Evolutionary conservation across 2,888 invertebrate species (phyloP), one percentile per base, ranked within the genome.

Genomic region (Drymonia ruficornis): DNA sequence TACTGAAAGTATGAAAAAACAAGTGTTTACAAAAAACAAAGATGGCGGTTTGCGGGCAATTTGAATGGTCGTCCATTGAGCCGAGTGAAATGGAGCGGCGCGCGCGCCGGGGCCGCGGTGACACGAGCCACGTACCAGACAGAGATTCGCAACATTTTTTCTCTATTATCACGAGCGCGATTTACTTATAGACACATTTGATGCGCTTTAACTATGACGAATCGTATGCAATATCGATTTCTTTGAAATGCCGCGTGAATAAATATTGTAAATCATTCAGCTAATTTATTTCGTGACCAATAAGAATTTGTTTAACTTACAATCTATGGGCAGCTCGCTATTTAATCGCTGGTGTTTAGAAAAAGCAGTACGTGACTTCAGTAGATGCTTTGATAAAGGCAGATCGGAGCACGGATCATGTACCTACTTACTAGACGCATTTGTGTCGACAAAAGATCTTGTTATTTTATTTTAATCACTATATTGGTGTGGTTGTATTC

Each of bases 31-130:
- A 81, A 85, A 86, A 86, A 87, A 80, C 70, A 77, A 65, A 82
- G 78, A 82, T 83, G 78, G 80, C 72, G 71, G 73, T 75, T 72
- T 74, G 78, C 61, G 76, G 76, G 74, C 76, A 78, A 87, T 89
- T 87, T 86, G 80, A 83, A 84, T 84, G 78, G 74, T 76, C 66
- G 69, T 76, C 74, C 83, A 88, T 85, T 86, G 81, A 87, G 73
- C 64, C 67, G 70, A 74, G 83, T 74, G 81, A 86, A 87, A 76
- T 87, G 80, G 82, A 86, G 85, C 86, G 84, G 70, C 70, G 73
- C 76, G 76, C 71, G 77, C 69, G 70, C 73, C 67, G 70, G 70
- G 74, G 74, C 66, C 72, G 77, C 80, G 74, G 76, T 80, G 86
- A 84, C 91, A 90, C 89, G 89, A 86, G 91, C 87, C 85, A 80